These are phyloP conservation scores for Antennarius maculatus DNA, from an alignment of 2,797 vertebrate species.

Conservation along the genomic window DNA sequence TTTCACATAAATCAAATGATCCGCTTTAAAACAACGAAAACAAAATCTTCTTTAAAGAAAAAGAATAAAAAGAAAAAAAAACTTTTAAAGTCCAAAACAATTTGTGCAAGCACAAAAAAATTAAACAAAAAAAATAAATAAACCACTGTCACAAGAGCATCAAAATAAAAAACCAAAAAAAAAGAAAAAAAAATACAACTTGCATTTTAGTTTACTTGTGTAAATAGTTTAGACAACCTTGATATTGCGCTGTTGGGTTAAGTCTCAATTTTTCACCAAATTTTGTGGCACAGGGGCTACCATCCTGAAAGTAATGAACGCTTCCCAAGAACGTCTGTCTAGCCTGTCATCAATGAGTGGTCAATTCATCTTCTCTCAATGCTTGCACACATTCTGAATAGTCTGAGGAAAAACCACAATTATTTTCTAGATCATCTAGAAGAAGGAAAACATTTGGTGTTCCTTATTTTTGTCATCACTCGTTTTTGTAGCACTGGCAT, in stretches of 20 bases:
- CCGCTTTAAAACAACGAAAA: conserved; percentile 83
- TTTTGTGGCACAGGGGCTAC: conserved; percentile 36
- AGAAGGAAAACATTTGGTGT: conserved; percentile 16
- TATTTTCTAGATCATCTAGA: conserved; percentile 19
- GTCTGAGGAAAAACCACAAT: conserved; percentile 3
- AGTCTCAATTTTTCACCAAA: conserved; percentile 30
- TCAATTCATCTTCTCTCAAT: conserved; percentile 36
- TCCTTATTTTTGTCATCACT: conserved; percentile 7
- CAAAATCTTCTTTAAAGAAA: conserved; percentile 83
- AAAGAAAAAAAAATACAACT: conserved; percentile 46
- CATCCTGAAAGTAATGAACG: conserved; percentile 10
- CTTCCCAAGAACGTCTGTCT: conserved; percentile 23
- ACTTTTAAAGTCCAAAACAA: conserved; percentile 86
- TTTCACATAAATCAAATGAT: conserved; percentile 66
- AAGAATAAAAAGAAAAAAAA: conserved; percentile 72
- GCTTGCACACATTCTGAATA: conserved; percentile 25
- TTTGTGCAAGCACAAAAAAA: conserved; percentile 82
- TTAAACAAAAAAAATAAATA: conserved; percentile 29
- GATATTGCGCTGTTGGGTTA: conserved; percentile 32
- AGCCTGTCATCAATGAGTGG: conserved; percentile 25
- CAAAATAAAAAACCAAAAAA: conserved; percentile 35
- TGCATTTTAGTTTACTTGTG: conserved; percentile 41
- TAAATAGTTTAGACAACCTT: conserved; percentile 40
- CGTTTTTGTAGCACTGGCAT: conserved; percentile 54
- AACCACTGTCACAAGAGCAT: conserved; percentile 39